A percentile compares a stretch with the other conserved stretches of the same genome.
These are phyloP conservation scores for Pocillopora verrucosa DNA, from an alignment of 64 coral and sea anemone genomes.

Conservation along the genomic window DNA sequence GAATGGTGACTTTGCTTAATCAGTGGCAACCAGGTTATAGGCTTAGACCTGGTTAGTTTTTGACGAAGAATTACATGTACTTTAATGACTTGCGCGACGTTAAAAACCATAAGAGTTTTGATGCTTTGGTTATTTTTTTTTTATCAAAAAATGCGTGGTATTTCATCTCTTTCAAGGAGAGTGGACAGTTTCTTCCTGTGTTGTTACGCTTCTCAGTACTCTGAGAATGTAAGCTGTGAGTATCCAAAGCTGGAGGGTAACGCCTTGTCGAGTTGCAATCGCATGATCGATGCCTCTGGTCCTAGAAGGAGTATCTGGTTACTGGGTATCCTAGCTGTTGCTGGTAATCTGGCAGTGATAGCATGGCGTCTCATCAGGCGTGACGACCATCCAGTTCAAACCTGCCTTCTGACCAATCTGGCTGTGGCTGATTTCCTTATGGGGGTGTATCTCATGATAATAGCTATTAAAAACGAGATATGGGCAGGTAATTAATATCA, in stretches of 20 bases:
- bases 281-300: slow-evolving; percentile 1
- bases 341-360: slow-evolving; percentile 6
- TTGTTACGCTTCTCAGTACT: not conserved
- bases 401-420: slow-evolving; percentile 21
- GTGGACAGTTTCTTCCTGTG: slow-evolving; percentile 31
- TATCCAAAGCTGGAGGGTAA: not conserved
- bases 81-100: not conserved
- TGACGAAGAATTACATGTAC: no score
- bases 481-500: slow-evolving; percentile 34
- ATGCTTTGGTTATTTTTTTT: no score
- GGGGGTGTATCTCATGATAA: slow-evolving; percentile 15
- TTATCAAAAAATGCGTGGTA: no score
- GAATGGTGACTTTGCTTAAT: no score
- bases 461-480: not conserved
- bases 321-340: slow-evolving; percentile 2
- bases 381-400: slow-evolving; percentile 22
- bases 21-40: no score
- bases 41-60: no score
- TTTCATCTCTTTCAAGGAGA: not conserved
- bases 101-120: no score
- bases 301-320: slow-evolving; percentile 10
- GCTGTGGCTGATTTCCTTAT: slow-evolving; percentile 22
- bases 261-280: slow-evolving; percentile 12
- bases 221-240: not conserved
- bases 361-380: slow-evolving; percentile 27